These are phyloP conservation scores for Pachyuromys duprasi DNA, from an alignment of 2,797 vertebrate genomes.

Conservation along the genomic window DNA sequence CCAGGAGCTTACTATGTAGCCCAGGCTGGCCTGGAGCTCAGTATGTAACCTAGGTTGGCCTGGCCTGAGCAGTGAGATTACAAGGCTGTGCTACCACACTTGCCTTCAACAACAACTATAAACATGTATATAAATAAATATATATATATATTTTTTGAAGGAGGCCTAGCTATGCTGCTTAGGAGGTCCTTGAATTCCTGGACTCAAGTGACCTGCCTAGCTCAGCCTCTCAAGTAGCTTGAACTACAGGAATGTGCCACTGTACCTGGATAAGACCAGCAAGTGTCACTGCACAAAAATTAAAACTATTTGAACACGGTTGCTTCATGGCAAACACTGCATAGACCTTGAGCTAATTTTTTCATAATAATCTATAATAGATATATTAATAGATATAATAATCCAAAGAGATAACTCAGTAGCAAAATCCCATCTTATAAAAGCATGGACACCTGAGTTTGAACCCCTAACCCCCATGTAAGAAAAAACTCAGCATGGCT, in stretches of 20 bases:
- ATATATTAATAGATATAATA: background rate
- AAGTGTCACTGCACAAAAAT: conserved; percentile 16
- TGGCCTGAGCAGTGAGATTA: no score
- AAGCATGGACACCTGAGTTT: background rate
- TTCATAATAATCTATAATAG: background rate
- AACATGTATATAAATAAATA: no score
- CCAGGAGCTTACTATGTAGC: background rate
- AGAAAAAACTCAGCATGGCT: background rate
- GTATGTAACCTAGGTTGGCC: no score
- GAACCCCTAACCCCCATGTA: background rate
- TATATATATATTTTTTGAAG: background rate
- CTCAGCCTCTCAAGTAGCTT: background rate
- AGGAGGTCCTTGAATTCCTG: background rate
- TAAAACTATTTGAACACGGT: conserved; percentile 6
- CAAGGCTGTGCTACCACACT: no score
- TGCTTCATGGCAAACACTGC: background rate
- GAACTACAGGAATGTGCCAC: background rate
- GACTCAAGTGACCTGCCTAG: background rate
- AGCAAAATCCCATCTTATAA: background rate
- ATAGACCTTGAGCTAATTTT: background rate
- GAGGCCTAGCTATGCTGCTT: background rate
- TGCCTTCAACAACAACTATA: no score
- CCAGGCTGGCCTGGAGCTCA: no score
- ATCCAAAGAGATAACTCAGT: background rate
- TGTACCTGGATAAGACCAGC: background rate